Conservation (phyloP, 2,888 invertebrate species). For the Melanotus villosus region DNA sequence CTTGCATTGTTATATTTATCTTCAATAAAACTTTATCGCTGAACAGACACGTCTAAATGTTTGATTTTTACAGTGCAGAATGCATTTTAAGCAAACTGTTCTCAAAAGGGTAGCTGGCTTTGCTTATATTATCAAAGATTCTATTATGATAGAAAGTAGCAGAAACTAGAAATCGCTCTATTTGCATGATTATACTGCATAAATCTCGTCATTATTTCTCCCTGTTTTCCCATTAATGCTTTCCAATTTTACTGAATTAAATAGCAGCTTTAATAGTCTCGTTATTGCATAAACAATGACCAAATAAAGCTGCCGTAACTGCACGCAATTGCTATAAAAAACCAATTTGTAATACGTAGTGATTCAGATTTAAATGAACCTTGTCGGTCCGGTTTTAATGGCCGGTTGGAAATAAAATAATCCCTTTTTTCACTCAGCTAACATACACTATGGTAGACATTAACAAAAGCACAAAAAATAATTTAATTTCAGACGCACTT, state of each 20-base stretch:
- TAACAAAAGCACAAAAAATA: neutral
- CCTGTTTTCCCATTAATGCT: neutral
- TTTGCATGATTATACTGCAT: neutral
- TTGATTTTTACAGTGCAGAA: neutral
- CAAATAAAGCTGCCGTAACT: neutral
- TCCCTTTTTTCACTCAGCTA: constrained; percentile 2
- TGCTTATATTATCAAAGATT: neutral
- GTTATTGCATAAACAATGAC: neutral
- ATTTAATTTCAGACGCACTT: constrained; percentile 4
- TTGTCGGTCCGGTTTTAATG: constrained; percentile 9
- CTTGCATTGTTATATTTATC: neutral
- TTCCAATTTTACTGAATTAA: neutral
- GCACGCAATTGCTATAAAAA: neutral
- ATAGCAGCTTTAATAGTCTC: neutral
- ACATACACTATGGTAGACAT: neutral
- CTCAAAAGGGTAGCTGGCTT: neutral
- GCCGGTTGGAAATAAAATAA: constrained; percentile 5
- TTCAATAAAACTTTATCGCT: no score
- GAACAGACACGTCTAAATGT: neutral
- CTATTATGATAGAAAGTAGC: neutral
- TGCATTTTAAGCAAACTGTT: neutral
- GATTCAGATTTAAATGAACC: neutral
- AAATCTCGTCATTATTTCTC: neutral
- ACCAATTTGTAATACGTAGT: neutral
- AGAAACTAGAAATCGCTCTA: no score